These are phyloP conservation scores for Masnerella sp. DNA, from an alignment of 2,888 invertebrate genomes.

Conservation along the genomic window DNA sequence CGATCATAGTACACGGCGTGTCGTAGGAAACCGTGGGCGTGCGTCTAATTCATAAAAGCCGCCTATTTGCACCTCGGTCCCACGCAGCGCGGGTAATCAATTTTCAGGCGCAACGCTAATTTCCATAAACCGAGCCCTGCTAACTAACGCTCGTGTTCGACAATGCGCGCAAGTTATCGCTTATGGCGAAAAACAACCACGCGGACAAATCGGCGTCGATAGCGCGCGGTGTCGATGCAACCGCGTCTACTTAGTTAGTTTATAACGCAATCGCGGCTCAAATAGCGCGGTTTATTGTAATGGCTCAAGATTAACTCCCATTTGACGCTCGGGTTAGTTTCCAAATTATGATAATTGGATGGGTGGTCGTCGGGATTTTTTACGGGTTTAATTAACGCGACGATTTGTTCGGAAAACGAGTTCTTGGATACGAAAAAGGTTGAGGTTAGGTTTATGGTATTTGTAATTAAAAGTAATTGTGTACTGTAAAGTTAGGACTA, in stretches of 20 bases:
- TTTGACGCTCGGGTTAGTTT: background rate
- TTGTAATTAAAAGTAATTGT: too few species aligned
- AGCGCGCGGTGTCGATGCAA: too few species aligned
- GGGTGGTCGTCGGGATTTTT: too few species aligned
- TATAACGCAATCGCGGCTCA: background rate
- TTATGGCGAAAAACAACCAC: background rate
- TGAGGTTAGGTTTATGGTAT: too few species aligned
- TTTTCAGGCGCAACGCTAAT: slow-evolving; percentile 69
- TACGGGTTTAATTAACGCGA: too few species aligned
- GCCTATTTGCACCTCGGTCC: slow-evolving; percentile 61
- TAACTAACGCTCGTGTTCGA: slow-evolving; percentile 47
- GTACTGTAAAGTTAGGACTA: too few species aligned
- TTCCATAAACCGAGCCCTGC: slow-evolving; percentile 66
- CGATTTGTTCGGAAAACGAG: too few species aligned
- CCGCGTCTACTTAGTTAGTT: background rate
- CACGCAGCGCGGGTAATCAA: slow-evolving; percentile 66
- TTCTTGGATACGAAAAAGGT: too few species aligned
- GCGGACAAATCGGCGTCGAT: background rate
- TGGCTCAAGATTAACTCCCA: background rate
- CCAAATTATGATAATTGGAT: too few species aligned
- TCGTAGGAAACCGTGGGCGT: too few species aligned
- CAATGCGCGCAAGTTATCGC: slow-evolving; percentile 40
- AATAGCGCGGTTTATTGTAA: background rate
- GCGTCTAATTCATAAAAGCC: slow-evolving; percentile 57
- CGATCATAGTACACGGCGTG: too few species aligned